Percentiles rank a stretch among this genome's conserved stretches.
Evolutionary conservation across 1,140 invertebrate genomes (phyloP).

Genomic region (Diorhabda elongata): DNA sequence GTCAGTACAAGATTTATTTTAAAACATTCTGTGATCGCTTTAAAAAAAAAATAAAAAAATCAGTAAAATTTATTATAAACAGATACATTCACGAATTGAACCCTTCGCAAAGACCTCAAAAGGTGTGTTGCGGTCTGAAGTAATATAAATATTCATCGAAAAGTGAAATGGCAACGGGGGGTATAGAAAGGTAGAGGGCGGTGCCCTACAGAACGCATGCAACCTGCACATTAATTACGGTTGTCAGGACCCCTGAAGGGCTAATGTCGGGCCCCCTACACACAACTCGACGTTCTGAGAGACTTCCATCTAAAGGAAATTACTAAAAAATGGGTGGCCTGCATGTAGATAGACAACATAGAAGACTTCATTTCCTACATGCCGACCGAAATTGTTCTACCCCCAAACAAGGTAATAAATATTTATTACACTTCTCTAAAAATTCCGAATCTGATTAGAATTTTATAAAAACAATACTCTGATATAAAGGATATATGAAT

Average conservation of each 20-base stretch:
- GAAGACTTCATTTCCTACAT: neutral
- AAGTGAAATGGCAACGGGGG: constrained; percentile 5
- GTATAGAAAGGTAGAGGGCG: constrained; percentile 8
- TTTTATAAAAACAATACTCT: too few species aligned
- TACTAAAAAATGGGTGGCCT: constrained; percentile 21
- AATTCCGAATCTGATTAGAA: too few species aligned
- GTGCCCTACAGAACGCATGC: constrained; percentile 16
- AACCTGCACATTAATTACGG: constrained; percentile 21
- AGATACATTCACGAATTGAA: neutral
- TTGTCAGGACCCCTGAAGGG: constrained; percentile 20
- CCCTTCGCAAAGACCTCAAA: neutral
- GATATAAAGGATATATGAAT: too few species aligned
- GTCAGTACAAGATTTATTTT: too few species aligned
- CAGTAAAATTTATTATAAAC: too few species aligned
- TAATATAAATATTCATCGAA: constrained; percentile 17
- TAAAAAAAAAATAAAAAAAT: too few species aligned
- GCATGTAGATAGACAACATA: constrained; percentile 19
- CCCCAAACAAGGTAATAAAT: too few species aligned
- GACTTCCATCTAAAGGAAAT: constrained; percentile 14
- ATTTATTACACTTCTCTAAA: too few species aligned
- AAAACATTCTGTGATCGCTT: too few species aligned
- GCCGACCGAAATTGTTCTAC: neutral
- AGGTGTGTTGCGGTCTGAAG: neutral
- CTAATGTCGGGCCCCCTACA: constrained; percentile 9
- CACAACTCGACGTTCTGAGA: neutral